Evolutionary conservation across 1,140 invertebrate species (phyloP), one percentile per base, ranked within the genome.

Genomic region (Heliconius himera): DNA sequence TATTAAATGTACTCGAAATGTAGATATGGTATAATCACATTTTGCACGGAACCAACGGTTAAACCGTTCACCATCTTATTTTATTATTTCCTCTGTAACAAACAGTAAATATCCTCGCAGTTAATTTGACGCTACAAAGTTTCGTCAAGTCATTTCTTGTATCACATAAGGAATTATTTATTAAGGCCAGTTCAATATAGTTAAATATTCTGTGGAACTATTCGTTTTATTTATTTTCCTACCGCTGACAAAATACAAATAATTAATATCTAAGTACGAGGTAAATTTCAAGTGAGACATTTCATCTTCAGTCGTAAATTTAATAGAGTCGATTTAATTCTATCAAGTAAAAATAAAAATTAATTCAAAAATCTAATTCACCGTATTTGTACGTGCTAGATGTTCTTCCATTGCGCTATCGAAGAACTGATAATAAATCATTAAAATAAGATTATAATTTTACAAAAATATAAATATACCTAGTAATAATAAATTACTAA

Each of bases 131-230:
- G 83, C 76, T 82, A 83, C 81, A 83, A 81, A 84, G 78, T 86
- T 81, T 86, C 80, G 82, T 87, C 81, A 82, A 86, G 82, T 84
- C 82, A 85, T 82, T 82, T 66, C 60, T 66, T 66, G 60, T 66
- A 66, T 22, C 22, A 29, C 16, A 26, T 66, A 66, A 16, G 60
- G 60, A 66, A 29, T 66, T 66, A 66, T 87, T 89, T 88, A 87
- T 87, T 89, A 87, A 91, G 90, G 90, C 91, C 91, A 92, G 90
- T 92, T 86, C 83, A 90, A 90, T 89, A 92, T 73, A 66, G 60
- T 66, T 66, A 81, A 81, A 81, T 78, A 81, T 81, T 81, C 77
- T 81, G 78, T 75, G 71, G 73, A 77, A 41, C 60, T 70, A 60
- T 13, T 74, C 73, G 36, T 78, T 78, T 78, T 73, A 78, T 78